A percentile compares a stretch with the other conserved stretches of the same genome.
Conservation (phyloP, 1,140 invertebrate species). For the Eriosoma lanigerum region DNA sequence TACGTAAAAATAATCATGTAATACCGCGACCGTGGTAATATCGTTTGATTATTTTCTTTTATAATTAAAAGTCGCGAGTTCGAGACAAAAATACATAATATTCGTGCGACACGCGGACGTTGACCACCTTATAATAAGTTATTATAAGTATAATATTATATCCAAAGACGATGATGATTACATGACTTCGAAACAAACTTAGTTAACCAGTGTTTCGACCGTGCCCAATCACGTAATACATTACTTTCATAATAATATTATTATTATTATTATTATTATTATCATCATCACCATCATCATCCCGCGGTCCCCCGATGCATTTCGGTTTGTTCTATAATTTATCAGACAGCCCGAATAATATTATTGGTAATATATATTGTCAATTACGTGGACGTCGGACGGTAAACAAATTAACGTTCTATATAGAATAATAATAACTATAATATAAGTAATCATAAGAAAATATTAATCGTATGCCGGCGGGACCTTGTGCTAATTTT, state of each 20-base stretch:
- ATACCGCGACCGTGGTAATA: no score
- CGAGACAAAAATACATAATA: background rate
- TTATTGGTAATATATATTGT: slow-evolving; percentile 26
- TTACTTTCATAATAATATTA: slow-evolving; percentile 48
- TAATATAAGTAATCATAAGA: slow-evolving; percentile 57
- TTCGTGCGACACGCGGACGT: background rate
- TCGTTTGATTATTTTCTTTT: background rate
- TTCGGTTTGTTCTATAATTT: slow-evolving; percentile 27
- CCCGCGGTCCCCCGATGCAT: background rate
- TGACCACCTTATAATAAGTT: background rate
- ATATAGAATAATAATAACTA: slow-evolving; percentile 18
- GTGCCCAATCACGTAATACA: slow-evolving; percentile 46
- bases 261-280: no score
- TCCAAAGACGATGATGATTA: background rate
- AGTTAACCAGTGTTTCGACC: slow-evolving; percentile 21
- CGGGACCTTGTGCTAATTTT: slow-evolving; percentile 21
- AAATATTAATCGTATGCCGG: background rate
- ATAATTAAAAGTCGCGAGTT: slow-evolving; percentile 2
- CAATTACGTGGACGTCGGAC: slow-evolving; percentile 31
- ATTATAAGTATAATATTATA: background rate
- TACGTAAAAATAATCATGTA: no score
- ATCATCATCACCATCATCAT: background rate
- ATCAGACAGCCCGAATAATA: background rate
- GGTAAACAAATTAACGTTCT: slow-evolving; percentile 10
- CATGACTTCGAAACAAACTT: slow-evolving; percentile 37